Evolutionary conservation across 2,888 invertebrate species (phyloP), one percentile per base, ranked within the genome.

Genomic region (Leptopilina drosophilae): DNA sequence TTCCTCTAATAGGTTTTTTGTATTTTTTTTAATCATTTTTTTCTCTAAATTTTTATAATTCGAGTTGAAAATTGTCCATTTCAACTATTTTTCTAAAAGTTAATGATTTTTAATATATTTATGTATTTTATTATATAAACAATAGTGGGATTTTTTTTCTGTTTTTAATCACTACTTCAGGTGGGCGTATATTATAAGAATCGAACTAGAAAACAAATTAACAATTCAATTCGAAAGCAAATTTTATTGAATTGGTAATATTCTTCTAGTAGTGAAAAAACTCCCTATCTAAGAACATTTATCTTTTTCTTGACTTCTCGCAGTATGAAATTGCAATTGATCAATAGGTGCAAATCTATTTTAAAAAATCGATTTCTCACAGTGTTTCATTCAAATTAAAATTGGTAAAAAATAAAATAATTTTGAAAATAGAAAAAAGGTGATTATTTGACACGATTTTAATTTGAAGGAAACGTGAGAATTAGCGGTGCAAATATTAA

Each of bases 301-400:
- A 69, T 69, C 53, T 42, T 42, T 42, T 42, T 42, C 8, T 69
- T 69, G 53, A 69, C 69, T 49, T 69, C 26, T 69, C 49, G 7
- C 49, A 33, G 53, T 53, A 69, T 2, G 49, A 69, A 69, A 69
- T 69, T 53, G 69, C 69, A 69, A 69, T 53, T 26, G 53, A 69
- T 53, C 20, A 69, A 49, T 49, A 69, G 33, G 67, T 69, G 49
- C 26, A 69, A 53, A 53, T 53, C 12, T 46, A 12, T 49, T 8
- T 69, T 69, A 2, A 26, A 69, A 69, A 40, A 40, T 56, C 5
- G 33, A 69, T 49, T 11, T 69, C 12, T 20, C 12, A 33, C 33
- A 33, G 33, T 33, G 8, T 20, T 62, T 49, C 3, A 7, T 42
- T 56, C 53, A 59, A 73, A 73, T n/a, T 9, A 73, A 56, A 73